These are phyloP conservation scores for Magallana gigas DNA, from an alignment of 1,140 invertebrate species.

Conservation along the genomic window DNA sequence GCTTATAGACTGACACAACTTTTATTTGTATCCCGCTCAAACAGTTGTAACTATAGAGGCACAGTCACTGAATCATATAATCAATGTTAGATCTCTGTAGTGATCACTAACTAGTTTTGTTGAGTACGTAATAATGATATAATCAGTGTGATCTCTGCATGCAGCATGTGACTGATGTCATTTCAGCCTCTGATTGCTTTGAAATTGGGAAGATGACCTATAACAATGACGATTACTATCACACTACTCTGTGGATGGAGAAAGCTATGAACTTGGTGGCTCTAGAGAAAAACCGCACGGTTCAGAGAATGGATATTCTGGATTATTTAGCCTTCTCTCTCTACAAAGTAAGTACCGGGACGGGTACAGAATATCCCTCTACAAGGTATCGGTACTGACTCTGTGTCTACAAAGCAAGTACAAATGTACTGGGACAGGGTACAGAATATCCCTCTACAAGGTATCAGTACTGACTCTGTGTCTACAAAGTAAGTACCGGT, in stretches of 20 bases:
- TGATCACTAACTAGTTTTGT: too few species aligned
- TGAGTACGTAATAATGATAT: too few species aligned
- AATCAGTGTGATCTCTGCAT: not conserved
- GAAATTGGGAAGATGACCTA: constrained; percentile 97
- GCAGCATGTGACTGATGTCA: constrained; percentile 12
- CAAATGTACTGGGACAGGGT: too few species aligned
- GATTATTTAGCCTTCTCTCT: constrained; percentile 85
- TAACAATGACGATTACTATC: constrained; percentile 95
- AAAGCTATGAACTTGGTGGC: constrained; percentile 87
- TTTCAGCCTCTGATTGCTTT: constrained; percentile 93
- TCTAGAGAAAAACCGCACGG: constrained; percentile 68
- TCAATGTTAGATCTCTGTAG: too few species aligned
- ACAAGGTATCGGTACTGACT: not conserved
- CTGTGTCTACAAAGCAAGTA: not conserved
- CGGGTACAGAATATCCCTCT: not conserved
- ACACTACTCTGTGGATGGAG: constrained; percentile 96
- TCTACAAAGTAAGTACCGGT: too few species aligned
- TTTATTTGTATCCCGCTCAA: too few species aligned
- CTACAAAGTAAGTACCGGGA: constrained; percentile 21
- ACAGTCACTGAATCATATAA: too few species aligned
- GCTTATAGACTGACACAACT: too few species aligned
- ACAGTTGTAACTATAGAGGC: too few species aligned
- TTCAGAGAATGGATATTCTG: constrained; percentile 90
- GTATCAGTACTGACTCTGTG: too few species aligned
- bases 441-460: too few species aligned